Percentiles rank a stretch among this genome's conserved stretches.
phyloP scores from a whole-genome alignment of 2,888 invertebrate genomes.

The Mythimna loreyi region DNA sequence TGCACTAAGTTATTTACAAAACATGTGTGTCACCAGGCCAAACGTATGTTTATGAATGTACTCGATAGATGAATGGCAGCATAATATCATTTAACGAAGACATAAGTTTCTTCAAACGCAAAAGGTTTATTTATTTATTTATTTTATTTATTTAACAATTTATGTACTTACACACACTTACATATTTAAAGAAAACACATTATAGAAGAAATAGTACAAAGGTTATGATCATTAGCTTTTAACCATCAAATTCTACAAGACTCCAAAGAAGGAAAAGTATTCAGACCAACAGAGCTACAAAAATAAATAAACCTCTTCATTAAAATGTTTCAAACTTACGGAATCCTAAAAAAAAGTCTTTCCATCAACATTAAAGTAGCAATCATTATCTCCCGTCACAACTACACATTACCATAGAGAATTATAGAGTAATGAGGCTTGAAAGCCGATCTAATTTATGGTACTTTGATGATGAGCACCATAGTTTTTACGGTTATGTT shows the following conservation, averaged over 20 bases:
- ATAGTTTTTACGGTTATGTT: conserved; percentile 54
- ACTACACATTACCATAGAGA: conserved; percentile 77
- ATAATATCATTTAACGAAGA: neutral
- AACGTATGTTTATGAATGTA: no score
- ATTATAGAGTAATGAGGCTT: conserved; percentile 76
- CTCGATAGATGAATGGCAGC: neutral
- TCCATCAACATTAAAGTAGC: conserved; percentile 52
- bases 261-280: conserved; percentile 3
- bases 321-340: conserved; percentile 38
- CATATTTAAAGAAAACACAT: no score
- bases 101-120: neutral
- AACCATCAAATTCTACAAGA: conserved; percentile 14
- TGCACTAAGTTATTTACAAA: no score
- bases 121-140: no score
- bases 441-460: conserved; percentile 74
- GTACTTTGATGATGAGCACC: conserved; percentile 69
- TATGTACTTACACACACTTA: no score
- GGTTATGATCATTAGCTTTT: neutral
- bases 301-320: conserved; percentile 37
- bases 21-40: no score
- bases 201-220: no score
- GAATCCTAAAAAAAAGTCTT: conserved; percentile 56
- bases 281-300: conserved; percentile 12
- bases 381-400: conserved; percentile 65
- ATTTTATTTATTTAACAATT: no score